These are phyloP conservation scores for Melanophora roralis DNA, from an alignment of 2,888 invertebrate genomes.

Conservation along the genomic window DNA sequence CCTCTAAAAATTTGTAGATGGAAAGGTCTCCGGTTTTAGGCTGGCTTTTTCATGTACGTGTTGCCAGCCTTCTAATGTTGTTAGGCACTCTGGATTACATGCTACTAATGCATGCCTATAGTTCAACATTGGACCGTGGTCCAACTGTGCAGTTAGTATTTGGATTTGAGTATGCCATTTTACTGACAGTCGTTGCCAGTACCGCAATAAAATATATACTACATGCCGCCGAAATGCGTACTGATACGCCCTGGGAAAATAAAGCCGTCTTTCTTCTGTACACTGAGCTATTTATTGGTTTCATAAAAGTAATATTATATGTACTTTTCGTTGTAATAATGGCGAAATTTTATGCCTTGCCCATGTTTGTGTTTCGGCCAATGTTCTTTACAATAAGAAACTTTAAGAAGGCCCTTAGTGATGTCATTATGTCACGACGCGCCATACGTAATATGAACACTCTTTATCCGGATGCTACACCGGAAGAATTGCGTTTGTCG, in stretches of 20 bases:
- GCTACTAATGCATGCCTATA: slow-evolving; percentile 95
- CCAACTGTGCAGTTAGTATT: slow-evolving; percentile 99
- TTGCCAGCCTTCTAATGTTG: slow-evolving; percentile 88
- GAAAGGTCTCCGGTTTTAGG: slow-evolving; percentile 98
- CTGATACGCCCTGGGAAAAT: slow-evolving; percentile 98
- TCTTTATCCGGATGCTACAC: slow-evolving; percentile 95
- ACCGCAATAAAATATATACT: slow-evolving; percentile 94
- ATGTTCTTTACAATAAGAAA: slow-evolving; percentile 99
- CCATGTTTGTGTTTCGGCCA: slow-evolving; percentile 98
- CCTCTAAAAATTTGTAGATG: slow-evolving; percentile 83
- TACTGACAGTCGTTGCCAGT: slow-evolving; percentile 94
- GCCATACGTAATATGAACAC: slow-evolving; percentile 99
- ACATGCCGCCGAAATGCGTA: slow-evolving; percentile 88
- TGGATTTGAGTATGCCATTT: slow-evolving; percentile 99
- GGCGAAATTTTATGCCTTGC: slow-evolving; percentile 97
- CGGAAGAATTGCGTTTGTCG: slow-evolving; percentile 91
- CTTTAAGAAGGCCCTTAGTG: slow-evolving; percentile 98
- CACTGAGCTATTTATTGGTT: slow-evolving; percentile 95
- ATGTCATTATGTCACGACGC: slow-evolving; percentile 96
- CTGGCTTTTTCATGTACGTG: slow-evolving; percentile 94
- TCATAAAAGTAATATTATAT: slow-evolving; percentile 90
- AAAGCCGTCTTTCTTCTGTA: slow-evolving; percentile 98
- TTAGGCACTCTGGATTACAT: slow-evolving; percentile 90
- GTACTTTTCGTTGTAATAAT: slow-evolving; percentile 95
- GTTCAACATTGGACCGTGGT: slow-evolving; percentile 93